Evolutionary conservation across 53 echinoderm and acorn worm species (phyloP), one percentile per base, ranked within the genome.

Genomic region (Mesocentrotus franciscanus): DNA sequence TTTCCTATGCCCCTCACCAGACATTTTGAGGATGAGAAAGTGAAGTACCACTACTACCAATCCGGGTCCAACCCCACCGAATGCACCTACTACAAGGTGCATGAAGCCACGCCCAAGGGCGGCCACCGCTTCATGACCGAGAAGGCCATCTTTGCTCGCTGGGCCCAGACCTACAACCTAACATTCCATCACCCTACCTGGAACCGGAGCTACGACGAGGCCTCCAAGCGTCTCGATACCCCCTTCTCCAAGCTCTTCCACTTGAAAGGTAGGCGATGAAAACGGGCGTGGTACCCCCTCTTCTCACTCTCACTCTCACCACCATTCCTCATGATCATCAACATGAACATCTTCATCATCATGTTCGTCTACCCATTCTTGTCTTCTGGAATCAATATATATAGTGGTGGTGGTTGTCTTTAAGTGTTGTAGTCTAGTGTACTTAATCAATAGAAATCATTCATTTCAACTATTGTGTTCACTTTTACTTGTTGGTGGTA

Each of bases 61-160:
- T 71, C 90, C 13, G 27, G 85, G 8, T 85, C 90, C 83, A 94
- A 84, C 6, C 97, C 97, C 70, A 96, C 94, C 16, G 97, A 97
- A 71, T 97, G 97, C 84, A 94, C 91, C 32, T 94, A 96, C 85
- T 97, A 97, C 94, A 96, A 96, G 90, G 94, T 95, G 75, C 96
- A 97, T 36, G 97, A 97, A 81, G 96, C 95, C 95, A 96, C 96
- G 27, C 95, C 92, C 57, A 95, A 96, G 34, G 97, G 96, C 20
- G 96, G 97, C n/a, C 97, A 97, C 83, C 93, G 97, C 59, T 96
- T 97, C 92, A 95, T 97, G 61, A 97, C 97, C 0, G 97, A 97
- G 56, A 97, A 97, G 62, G 97, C 97, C 68, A 96, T 97, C 85
- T 97, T 97, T 62, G 96, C 94, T 26, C 96, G 96, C 64, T 97